Percentiles rank a stretch among this genome's conserved stretches.
Conservation (phyloP, 2,797 vertebrate genomes). For the Amazona ochrocephala region DNA sequence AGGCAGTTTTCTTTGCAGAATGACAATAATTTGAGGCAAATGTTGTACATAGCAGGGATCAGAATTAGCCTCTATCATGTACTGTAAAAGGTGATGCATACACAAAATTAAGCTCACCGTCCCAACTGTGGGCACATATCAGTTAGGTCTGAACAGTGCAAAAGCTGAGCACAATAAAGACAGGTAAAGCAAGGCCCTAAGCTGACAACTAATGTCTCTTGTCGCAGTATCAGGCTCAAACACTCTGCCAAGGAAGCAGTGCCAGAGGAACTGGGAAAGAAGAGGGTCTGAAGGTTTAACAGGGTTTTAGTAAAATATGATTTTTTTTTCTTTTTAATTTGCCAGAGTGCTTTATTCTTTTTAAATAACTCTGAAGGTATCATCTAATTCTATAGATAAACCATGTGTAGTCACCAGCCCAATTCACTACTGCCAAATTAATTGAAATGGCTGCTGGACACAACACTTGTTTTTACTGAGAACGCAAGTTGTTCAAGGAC, state of each 20-base stretch:
- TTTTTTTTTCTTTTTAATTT: conserved; percentile 55
- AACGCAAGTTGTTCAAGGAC: conserved; percentile 37
- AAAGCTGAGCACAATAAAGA: neutral
- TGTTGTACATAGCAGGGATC: neutral
- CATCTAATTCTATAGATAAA: conserved; percentile 59
- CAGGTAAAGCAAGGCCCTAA: neutral
- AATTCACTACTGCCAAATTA: conserved; percentile 36
- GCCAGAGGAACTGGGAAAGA: conserved; percentile 39
- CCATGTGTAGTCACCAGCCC: neutral
- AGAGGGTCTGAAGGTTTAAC: conserved; percentile 3
- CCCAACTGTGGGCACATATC: neutral
- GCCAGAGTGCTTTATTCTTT: conserved; percentile 63
- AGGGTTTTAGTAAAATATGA: conserved; percentile 22
- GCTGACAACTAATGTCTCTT: neutral
- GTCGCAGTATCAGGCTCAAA: neutral
- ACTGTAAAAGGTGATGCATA: neutral
- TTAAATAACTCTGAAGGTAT: conserved; percentile 60
- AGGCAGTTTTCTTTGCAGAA: neutral
- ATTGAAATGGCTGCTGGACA: conserved; percentile 44
- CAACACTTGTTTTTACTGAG: conserved; percentile 18
- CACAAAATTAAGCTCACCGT: neutral
- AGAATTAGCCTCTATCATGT: neutral
- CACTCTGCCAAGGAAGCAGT: conserved; percentile 12
- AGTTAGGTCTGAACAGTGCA: neutral
- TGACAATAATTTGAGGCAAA: neutral